phyloP scores from a whole-genome alignment of 2,888 invertebrate genomes.

The Dysmachus trigonus region DNA sequence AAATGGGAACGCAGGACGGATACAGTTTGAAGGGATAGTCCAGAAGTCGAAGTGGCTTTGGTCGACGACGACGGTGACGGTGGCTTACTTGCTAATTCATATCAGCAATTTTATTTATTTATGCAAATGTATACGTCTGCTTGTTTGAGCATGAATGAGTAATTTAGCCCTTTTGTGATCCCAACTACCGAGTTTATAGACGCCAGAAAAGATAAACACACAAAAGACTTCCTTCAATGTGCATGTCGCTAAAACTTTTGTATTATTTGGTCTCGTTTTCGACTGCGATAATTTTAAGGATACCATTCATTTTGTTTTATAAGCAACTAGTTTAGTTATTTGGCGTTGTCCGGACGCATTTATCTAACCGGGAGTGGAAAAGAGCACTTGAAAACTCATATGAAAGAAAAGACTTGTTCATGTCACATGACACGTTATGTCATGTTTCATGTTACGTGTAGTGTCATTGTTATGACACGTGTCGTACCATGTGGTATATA shows the following conservation, averaged over 20 bases:
- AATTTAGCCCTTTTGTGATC: constrained; percentile 16
- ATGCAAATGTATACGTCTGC: background rate
- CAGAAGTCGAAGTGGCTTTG: background rate
- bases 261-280: background rate
- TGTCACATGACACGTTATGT: too few species aligned
- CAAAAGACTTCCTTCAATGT: background rate
- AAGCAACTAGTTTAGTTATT: too few species aligned
- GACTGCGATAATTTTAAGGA: background rate
- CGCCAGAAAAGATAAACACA: background rate
- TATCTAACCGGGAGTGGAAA: too few species aligned
- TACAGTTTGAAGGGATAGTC: background rate
- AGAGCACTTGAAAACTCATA: too few species aligned
- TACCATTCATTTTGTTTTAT: background rate
- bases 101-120: constrained; percentile 17
- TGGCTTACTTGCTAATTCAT: constrained; percentile 21
- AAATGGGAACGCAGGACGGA: background rate
- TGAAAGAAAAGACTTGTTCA: too few species aligned
- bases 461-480: too few species aligned
- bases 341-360: too few species aligned
- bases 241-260: background rate
- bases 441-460: too few species aligned
- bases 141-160: constrained; percentile 4
- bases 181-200: background rate
- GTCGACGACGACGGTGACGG: background rate
- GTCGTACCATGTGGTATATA: too few species aligned